Evolutionary conservation across 1,140 invertebrate genomes (phyloP), one percentile per base, ranked within the genome.

Genomic region (Lepidotrigona ventralis): DNA sequence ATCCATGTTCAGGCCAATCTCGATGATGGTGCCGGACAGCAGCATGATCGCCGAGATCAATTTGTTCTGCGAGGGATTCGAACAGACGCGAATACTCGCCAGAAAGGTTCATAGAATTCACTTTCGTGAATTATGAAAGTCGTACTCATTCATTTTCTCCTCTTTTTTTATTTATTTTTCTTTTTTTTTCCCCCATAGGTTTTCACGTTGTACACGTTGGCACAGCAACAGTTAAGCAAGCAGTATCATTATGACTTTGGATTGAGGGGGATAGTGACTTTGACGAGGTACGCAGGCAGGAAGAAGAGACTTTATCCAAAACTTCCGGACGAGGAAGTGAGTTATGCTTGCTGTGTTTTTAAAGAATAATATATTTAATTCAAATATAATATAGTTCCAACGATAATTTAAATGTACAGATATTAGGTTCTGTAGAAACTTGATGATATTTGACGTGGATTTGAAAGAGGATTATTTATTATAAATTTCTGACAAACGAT

Each of bases 21-120:
- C 98, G 2, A 98, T 99, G 98, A 98, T 98, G 95, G 97, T 98
- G 17, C 98, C 98, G 0, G 98, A 98, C 91, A 98, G 97, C 84
- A 96, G 96, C 23, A 96, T 98, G 89, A 99, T 99, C 87, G 97
- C 97, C 0, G 98, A 98, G 93, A 98, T 98, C 86, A 96, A 96
- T 21, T 93, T 98, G 1, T 98, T 98, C 92, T 98, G 97, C 21
- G 98, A 97, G 93, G 98, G 98, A 2, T 99, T 98, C 91, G 95
- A 96, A 72, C 96, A 97, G 87, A 97, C 97, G 3, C 95, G 96
- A 69, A 93, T 95, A 2, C 95, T 98, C 56, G 97, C 98, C 2
- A 97, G 96, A 83, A 98, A 98, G 94, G 96, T 96, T 39, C 21
- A 15, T 23, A 60, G 29, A 12, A 19, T 79, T 15, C 5, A 2